These are phyloP conservation scores for Cirrhinus mrigala DNA, from an alignment of 2,797 vertebrate species.

Conservation along the genomic window DNA sequence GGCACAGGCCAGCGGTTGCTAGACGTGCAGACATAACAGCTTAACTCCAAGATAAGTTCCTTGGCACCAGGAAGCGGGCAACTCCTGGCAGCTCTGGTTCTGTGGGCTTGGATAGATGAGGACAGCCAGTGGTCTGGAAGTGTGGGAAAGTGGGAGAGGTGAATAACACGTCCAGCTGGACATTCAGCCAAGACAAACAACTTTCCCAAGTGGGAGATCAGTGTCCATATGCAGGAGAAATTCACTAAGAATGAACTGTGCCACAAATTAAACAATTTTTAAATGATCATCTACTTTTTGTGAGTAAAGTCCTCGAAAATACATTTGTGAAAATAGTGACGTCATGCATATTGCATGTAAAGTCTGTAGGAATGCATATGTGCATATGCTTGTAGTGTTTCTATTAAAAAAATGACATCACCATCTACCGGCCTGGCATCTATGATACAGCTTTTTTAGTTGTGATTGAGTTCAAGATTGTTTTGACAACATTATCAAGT, in stretches of 20 bases:
- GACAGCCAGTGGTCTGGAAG: constrained; percentile 54
- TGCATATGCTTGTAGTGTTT: too few relatives aligned
- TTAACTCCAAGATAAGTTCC: constrained; percentile 61
- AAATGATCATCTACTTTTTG: too few relatives aligned
- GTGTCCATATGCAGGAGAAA: background rate
- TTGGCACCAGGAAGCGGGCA: constrained; percentile 66
- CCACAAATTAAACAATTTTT: too few relatives aligned
- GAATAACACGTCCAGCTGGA: constrained; percentile 32
- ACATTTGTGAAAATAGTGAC: too few relatives aligned
- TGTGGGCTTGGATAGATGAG: constrained; percentile 59
- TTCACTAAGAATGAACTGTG: background rate
- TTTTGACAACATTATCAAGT: background rate
- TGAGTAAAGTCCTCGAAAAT: too few relatives aligned
- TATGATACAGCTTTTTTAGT: background rate
- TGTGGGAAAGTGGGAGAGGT: constrained; percentile 68
- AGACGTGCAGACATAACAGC: constrained; percentile 69
- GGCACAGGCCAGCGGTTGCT: constrained; percentile 54
- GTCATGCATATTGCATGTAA: too few relatives aligned
- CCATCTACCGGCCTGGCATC: background rate
- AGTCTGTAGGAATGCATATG: too few relatives aligned
- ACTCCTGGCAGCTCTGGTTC: constrained; percentile 63
- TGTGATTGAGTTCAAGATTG: too few relatives aligned
- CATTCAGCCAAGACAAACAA: constrained; percentile 2
- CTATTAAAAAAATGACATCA: background rate
- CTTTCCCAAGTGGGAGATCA: constrained; percentile 9